Percentiles rank a stretch among this genome's conserved stretches.
These are phyloP conservation scores for Empidonax traillii DNA, from an alignment of 2,113 vertebrate genomes.

Conservation along the genomic window DNA sequence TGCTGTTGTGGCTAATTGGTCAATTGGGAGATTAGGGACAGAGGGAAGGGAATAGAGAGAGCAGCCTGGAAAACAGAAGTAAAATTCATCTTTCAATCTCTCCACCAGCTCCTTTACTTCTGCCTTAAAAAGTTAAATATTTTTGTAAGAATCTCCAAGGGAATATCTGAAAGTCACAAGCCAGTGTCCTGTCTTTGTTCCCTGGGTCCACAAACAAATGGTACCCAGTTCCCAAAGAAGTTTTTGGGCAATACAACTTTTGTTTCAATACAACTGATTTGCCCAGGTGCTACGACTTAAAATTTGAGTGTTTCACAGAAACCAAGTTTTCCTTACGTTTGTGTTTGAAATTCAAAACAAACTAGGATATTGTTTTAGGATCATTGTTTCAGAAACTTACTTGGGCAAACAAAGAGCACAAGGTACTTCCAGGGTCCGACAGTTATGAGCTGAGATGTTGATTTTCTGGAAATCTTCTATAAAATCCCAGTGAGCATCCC, in stretches of 20 bases:
- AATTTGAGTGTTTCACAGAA: not conserved
- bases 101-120: not conserved
- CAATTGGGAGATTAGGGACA: not conserved
- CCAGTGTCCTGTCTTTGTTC: not conserved
- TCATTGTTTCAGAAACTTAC: not conserved
- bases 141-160: not conserved
- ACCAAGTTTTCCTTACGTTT: not conserved
- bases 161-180: not conserved
- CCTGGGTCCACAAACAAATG: not conserved
- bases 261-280: not conserved
- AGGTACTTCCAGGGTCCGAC: not conserved
- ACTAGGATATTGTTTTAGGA: not conserved
- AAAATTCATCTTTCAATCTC: not conserved
- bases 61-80: not conserved
- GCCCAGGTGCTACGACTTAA: not conserved
- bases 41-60: not conserved
- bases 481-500: not conserved
- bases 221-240: not conserved
- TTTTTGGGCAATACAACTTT: not conserved
- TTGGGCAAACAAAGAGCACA: not conserved
- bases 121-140: not conserved
- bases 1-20: not conserved
- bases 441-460: not conserved
- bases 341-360: not conserved
- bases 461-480: not conserved